These are phyloP conservation scores for Neodiprion fabricii DNA, from an alignment of 1,140 invertebrate genomes.

Conservation along the genomic window DNA sequence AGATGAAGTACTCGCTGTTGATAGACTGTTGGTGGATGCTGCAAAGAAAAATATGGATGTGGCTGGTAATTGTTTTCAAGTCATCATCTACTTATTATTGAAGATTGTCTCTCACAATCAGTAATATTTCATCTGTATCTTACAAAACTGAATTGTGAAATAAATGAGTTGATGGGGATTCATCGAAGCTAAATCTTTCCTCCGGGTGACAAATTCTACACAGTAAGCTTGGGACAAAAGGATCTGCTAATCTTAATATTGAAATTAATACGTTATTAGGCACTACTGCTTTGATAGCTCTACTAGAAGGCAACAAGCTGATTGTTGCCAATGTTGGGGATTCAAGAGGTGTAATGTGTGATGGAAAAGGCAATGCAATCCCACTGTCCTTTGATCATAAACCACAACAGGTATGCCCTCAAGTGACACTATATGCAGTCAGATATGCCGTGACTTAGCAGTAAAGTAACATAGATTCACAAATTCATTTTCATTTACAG, in stretches of 20 bases:
- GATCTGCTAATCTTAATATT: neutral
- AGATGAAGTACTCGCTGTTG: slow-evolving; percentile 84
- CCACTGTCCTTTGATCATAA: slow-evolving; percentile 96
- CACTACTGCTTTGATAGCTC: slow-evolving; percentile 90
- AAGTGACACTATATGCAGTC: slow-evolving; percentile 16
- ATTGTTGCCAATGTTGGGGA: slow-evolving; percentile 97
- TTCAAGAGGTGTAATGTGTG: slow-evolving; percentile 94
- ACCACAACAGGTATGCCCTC: slow-evolving; percentile 81
- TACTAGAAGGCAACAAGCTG: slow-evolving; percentile 81
- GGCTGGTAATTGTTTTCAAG: slow-evolving; percentile 66
- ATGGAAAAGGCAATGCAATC: slow-evolving; percentile 85
- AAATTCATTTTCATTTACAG: too few species aligned
- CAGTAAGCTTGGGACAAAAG: neutral
- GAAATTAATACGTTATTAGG: slow-evolving; percentile 59
- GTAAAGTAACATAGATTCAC: too few species aligned
- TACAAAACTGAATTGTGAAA: too few species aligned
- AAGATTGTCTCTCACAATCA: too few species aligned
- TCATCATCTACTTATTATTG: too few species aligned
- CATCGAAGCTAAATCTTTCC: neutral
- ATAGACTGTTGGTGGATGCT: slow-evolving; percentile 77
- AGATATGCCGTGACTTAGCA: too few species aligned
- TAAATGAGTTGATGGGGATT: too few species aligned
- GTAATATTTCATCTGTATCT: too few species aligned
- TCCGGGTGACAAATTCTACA: neutral
- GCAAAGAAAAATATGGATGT: slow-evolving; percentile 85